Evolutionary conservation across 2,113 vertebrate genomes (phyloP).

Genomic region (Cyanoderma ruficeps): DNA sequence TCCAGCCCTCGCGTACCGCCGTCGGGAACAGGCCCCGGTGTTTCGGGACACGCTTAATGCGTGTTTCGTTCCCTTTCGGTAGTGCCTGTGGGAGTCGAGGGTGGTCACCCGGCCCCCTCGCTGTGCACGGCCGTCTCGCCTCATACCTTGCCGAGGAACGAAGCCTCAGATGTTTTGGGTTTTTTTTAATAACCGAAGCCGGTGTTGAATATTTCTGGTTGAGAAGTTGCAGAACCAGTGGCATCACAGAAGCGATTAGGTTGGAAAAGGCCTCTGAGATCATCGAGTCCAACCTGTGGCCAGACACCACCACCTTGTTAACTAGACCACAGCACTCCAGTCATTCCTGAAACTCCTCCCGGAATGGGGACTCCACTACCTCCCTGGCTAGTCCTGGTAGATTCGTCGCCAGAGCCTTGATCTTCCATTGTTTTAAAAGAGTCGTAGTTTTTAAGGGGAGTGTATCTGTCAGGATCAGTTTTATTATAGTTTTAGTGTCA

Average conservation of each 20-base stretch:
- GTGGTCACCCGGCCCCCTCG: too few relatives aligned
- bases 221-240: neutral
- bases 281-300: too few relatives aligned
- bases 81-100: neutral
- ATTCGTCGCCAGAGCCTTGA: neutral
- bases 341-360: neutral
- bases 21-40: neutral
- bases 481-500: neutral
- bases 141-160: too few relatives aligned
- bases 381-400: neutral
- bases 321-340: neutral
- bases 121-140: rapidly evolving
- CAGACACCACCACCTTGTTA: neutral
- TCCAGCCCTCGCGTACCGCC: rapidly evolving
- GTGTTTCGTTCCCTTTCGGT: rapidly evolving
- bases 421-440: neutral
- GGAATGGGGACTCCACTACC: too few relatives aligned
- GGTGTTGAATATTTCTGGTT: neutral
- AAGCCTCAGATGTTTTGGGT: neutral
- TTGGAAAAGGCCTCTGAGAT: neutral
- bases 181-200: neutral
- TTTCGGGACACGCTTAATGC: rapidly evolving
- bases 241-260: neutral
- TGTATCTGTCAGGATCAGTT: neutral
- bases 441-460: neutral